A percentile compares a stretch with the other conserved stretches of the same genome.
phyloP scores from a whole-genome alignment of 1,140 invertebrate species.

The Bombus confusus region DNA sequence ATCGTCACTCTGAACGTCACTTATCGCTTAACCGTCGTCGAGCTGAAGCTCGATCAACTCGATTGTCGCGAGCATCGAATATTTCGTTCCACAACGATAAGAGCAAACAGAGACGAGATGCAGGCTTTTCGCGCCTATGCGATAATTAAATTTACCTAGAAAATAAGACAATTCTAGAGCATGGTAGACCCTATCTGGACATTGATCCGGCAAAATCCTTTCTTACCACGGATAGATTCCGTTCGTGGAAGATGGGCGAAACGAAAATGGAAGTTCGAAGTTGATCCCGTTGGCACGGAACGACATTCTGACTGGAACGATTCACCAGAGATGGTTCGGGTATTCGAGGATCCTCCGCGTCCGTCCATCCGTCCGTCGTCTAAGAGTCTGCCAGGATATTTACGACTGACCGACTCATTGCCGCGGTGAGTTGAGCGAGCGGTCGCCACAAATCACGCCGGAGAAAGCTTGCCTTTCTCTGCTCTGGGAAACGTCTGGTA shows the following conservation, averaged over 20 bases:
- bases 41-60: not conserved
- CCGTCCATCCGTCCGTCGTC: constrained; percentile 69
- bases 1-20: not conserved
- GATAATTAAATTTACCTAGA: no score
- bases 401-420: constrained; percentile 83
- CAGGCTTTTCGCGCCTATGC: no score
- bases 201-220: not conserved
- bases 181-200: not conserved
- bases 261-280: not conserved
- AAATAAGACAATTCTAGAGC: constrained; percentile 26
- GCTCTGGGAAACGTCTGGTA: constrained; percentile 81
- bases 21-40: not conserved
- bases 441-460: constrained; percentile 81
- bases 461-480: constrained; percentile 81
- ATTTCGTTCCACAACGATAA: not conserved
- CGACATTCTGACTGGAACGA: not conserved
- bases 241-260: not conserved
- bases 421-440: constrained; percentile 81
- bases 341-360: constrained; percentile 21
- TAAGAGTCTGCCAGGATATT: constrained; percentile 76
- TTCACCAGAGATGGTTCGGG: not conserved
- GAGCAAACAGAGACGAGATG: no score
- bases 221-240: not conserved
- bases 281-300: not conserved
- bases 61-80: not conserved